Percentiles rank a stretch among this genome's conserved stretches.
phyloP scores from a whole-genome alignment of 2,888 invertebrate species.

The Drosophila flavopinicola region DNA sequence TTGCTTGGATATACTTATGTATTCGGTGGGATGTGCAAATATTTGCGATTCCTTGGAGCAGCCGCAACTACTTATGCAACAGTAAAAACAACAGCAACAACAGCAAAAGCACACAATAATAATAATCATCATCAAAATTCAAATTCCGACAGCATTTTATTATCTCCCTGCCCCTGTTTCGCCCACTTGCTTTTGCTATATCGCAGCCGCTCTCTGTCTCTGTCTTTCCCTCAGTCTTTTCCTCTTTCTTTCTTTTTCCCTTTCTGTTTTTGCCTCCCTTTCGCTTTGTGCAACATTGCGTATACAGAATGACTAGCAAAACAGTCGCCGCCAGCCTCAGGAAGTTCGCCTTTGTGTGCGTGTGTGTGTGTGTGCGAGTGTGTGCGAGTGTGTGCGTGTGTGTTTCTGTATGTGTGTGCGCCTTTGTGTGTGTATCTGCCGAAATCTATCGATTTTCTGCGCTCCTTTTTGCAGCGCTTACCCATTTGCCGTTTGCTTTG shows the following conservation, averaged over 20 bases:
- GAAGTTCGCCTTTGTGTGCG: conserved; percentile 31
- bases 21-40: conserved; percentile 24
- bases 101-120: conserved; percentile 28
- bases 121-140: conserved; percentile 57
- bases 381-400: conserved; percentile 4
- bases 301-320: conserved; percentile 50
- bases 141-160: conserved; percentile 42
- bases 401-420: conserved; percentile 7
- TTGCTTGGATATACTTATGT: conserved; percentile 6
- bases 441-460: conserved; percentile 71
- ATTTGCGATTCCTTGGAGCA: conserved; percentile 26
- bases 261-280: neutral
- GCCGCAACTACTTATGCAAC: conserved; percentile 25
- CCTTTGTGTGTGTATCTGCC: conserved; percentile 66
- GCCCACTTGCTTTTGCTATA: neutral
- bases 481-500: conserved; percentile 33
- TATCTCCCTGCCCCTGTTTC: conserved; percentile 1
- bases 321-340: conserved; percentile 50
- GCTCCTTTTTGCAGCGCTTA: conserved; percentile 58
- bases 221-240: neutral
- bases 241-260: neutral
- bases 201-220: conserved; percentile 3
- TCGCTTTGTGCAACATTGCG: conserved; percentile 42
- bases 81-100: conserved; percentile 5
- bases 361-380: conserved; percentile 11